Conservation (phyloP, 2,113 vertebrate species). For the Noturus placidus region DNA sequence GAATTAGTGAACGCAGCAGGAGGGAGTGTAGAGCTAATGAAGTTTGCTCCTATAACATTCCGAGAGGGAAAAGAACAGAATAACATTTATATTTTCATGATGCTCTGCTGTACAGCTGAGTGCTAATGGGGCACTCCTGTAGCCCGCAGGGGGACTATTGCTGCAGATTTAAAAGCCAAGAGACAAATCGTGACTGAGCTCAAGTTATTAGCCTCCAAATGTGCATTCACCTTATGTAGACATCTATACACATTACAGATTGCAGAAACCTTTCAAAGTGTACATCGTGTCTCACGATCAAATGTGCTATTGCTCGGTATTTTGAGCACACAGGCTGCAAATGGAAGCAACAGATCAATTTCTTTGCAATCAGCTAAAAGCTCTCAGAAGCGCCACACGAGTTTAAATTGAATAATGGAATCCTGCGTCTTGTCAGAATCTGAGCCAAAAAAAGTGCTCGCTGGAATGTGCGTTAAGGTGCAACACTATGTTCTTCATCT, state of each 20-base stretch:
- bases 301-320: neutral
- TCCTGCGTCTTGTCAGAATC: constrained; percentile 39
- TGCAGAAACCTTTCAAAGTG: neutral
- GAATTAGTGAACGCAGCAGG: neutral
- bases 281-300: neutral
- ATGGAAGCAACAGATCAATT: constrained; percentile 39
- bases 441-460: constrained; percentile 21
- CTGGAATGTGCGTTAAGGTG: constrained; percentile 61
- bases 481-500: constrained; percentile 39
- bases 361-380: constrained; percentile 34
- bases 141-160: neutral
- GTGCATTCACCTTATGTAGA: neutral
- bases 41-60: neutral
- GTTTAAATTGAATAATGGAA: constrained; percentile 38
- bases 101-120: neutral
- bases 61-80: neutral
- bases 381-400: neutral
- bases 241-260: neutral
- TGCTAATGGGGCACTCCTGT: neutral
- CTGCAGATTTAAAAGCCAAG: neutral
- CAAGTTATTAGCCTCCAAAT: constrained; percentile 8
- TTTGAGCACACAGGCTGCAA: constrained; percentile 6
- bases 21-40: too few relatives aligned
- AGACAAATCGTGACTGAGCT: neutral
- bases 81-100: neutral